Conservation (phyloP, 2,888 invertebrate genomes). For the Euzophera pinguis region DNA sequence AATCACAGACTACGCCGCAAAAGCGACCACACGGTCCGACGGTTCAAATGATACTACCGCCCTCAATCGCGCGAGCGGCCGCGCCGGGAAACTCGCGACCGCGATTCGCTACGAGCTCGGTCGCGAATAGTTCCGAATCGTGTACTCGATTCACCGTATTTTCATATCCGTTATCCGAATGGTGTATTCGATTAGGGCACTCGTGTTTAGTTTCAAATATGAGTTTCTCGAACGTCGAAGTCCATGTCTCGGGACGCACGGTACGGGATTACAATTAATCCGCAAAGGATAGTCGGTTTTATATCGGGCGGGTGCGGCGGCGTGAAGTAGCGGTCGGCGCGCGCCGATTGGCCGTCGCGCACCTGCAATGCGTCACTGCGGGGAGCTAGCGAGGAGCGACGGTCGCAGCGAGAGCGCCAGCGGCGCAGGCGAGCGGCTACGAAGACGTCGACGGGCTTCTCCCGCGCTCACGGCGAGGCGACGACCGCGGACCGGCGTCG, state of each 20-base stretch:
- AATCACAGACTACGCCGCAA: conserved; percentile 79
- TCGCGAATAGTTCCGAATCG: conserved; percentile 70
- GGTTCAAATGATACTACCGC: conserved; percentile 81
- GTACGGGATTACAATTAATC: conserved; percentile 81
- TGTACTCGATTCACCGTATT: conserved; percentile 67
- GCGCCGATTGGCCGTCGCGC: conserved; percentile 88
- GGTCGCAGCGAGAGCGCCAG: conserved; percentile 28
- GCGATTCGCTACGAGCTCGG: conserved; percentile 67
- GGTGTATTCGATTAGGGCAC: conserved; percentile 43
- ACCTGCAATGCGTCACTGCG: conserved; percentile 92
- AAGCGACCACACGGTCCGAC: conserved; percentile 78
- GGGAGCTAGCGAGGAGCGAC: conserved; percentile 58
- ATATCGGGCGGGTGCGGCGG: conserved; percentile 86
- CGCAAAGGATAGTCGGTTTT: conserved; percentile 82
- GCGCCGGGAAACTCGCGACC: conserved; percentile 70
- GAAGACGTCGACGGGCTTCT: conserved; percentile 31
- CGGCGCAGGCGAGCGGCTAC: conserved; percentile 30
- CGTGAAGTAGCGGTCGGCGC: conserved; percentile 85
- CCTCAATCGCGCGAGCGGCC: conserved; percentile 76
- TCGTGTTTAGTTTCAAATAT: conserved; percentile 48
- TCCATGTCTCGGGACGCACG: conserved; percentile 77
- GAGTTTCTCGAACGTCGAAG: conserved; percentile 62
- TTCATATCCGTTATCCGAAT: conserved; percentile 66
- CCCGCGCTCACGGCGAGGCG: conserved; percentile 36
- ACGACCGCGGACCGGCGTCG: conserved; percentile 35